Conservation (phyloP, 1,140 invertebrate species). For the Helicoverpa zea region DNA sequence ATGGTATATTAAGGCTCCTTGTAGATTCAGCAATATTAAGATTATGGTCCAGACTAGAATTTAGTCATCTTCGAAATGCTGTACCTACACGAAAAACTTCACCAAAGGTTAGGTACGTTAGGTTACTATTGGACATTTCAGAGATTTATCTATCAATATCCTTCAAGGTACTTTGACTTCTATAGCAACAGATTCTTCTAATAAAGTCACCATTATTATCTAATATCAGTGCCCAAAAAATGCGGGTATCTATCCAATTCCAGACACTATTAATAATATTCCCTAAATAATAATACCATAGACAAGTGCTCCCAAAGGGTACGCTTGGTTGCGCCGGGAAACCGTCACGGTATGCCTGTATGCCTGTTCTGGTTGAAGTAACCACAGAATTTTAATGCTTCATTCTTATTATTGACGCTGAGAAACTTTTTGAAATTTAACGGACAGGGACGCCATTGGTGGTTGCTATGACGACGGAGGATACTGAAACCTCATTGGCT, state of each 20-base stretch:
- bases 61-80: too few species aligned
- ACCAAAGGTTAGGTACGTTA: too few species aligned
- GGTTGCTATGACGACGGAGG: background rate
- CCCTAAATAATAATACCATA: constrained; percentile 40
- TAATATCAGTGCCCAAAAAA: background rate
- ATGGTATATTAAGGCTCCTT: too few species aligned
- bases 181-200: too few species aligned
- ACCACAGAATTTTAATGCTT: constrained; percentile 65
- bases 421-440: constrained; percentile 51
- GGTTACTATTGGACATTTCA: too few species aligned
- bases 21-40: too few species aligned
- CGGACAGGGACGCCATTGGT: constrained; percentile 29
- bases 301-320: constrained; percentile 64
- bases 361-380: constrained; percentile 63
- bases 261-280: constrained; percentile 41
- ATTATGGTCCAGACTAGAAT: too few species aligned
- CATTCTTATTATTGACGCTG: constrained; percentile 53
- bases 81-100: too few species aligned
- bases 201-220: background rate
- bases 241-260: constrained; percentile 12
- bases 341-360: constrained; percentile 66
- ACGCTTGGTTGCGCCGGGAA: constrained; percentile 56
- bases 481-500: background rate
- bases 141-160: too few species aligned
- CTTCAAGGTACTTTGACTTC: too few species aligned